Evolutionary conservation across 1,140 invertebrate species (phyloP), one percentile per base, ranked within the genome.

Genomic region (Scaptomyza montana): DNA sequence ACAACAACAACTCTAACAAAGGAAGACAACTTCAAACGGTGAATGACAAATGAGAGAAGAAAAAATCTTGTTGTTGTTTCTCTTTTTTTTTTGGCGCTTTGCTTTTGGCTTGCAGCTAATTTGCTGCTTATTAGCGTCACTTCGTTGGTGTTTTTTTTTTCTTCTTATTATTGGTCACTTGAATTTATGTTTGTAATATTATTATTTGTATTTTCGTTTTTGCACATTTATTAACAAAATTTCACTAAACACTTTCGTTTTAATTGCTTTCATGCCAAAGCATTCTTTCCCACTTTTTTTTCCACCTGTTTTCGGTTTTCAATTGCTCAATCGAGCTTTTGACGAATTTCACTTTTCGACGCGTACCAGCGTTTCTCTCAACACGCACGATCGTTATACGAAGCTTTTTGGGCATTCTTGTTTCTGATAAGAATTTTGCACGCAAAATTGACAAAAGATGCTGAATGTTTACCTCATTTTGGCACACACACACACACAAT

Each of bases 171-270:
- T 72, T 75, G 56, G 49, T 56, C 50, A 56, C 55, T 54, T 25
- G 28, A 43, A 13, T 56, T 16, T 16, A 16, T 16, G 16, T 16
- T 16, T 16, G 16, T 16, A 16, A 1, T 71, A 63, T 75, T 77
- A 6, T 74, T 55, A 45, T 80, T 62, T 67, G 61, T 47, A 43
- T 57, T 60, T 59, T 39, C 41, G 49, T 56, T 70, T 55, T 46
- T 69, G 50, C 72, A 78, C 57, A 67, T 73, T 77, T 68, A 77
- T 79, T 59, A 63, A 54, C 61, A 51, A 72, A 72, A 81, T 69
- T 77, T 70, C 75, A 66, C 57, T 69, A 41, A 61, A 56, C 81
- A 78, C 81, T 86, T 86, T 86, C 81, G 66, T 61, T 86, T 86
- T 46, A 47, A 60, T 28, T 49, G 28, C 41, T 30, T 45, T 46